phyloP scores from a whole-genome alignment of 2,888 invertebrate species.

The Hypercompe scribonia region DNA sequence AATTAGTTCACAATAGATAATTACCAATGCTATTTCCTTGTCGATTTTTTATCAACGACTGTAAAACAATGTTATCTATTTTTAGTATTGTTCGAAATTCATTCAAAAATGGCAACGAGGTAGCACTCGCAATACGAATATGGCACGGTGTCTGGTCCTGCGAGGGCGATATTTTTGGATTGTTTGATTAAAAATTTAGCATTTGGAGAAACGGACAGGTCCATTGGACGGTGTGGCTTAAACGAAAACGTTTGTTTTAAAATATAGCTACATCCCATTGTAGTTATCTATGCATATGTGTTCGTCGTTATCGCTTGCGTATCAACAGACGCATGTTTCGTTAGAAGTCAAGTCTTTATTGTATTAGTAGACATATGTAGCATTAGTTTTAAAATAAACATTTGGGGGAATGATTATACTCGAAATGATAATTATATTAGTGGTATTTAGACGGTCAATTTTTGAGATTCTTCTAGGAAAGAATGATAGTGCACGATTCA shows the following conservation, averaged over 20 bases:
- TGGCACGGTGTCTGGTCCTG: constrained; percentile 30
- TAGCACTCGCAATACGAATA: constrained; percentile 38
- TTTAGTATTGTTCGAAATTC: constrained; percentile 37
- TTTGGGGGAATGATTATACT: constrained; percentile 34
- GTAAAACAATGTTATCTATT: constrained; percentile 34
- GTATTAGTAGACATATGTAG: constrained; percentile 36
- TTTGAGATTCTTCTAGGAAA: constrained; percentile 40
- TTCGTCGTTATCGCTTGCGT: constrained; percentile 44
- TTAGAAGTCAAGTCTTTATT: constrained; percentile 25
- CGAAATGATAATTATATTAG: constrained; percentile 25
- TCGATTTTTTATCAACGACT: constrained; percentile 29
- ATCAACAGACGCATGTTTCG: constrained; percentile 39
- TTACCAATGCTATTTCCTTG: constrained; percentile 36
- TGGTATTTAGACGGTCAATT: constrained; percentile 30
- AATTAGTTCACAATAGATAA: constrained; percentile 47
- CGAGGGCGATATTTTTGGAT: constrained; percentile 42
- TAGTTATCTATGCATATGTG: constrained; percentile 41
- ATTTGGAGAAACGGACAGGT: constrained; percentile 31
- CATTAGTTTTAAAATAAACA: constrained; percentile 26
- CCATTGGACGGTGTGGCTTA: constrained; percentile 35
- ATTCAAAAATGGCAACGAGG: constrained; percentile 39
- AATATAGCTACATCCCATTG: constrained; percentile 38
- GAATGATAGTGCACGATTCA: constrained; percentile 40
- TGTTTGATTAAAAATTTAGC: constrained; percentile 25
- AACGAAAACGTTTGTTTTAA: constrained; percentile 38